Conservation (phyloP, 2,888 invertebrate genomes). For the Galerucella nymphaeae region DNA sequence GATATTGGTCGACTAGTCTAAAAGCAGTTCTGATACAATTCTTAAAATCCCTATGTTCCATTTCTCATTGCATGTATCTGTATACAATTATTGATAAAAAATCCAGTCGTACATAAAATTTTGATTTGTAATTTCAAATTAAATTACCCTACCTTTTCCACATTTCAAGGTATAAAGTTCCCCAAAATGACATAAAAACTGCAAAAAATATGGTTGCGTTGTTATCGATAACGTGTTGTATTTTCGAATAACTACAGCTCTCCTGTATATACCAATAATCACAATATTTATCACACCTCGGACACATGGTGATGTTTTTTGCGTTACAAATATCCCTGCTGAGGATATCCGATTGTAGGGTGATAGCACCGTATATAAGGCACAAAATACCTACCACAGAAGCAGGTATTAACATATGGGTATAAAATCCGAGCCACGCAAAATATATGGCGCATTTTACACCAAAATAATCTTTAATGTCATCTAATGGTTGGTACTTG, state of each 20-base stretch:
- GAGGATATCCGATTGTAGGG: slow-evolving; percentile 64
- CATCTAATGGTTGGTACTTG: slow-evolving; percentile 80
- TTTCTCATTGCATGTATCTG: too few relatives aligned
- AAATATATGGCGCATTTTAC: slow-evolving; percentile 84
- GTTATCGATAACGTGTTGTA: slow-evolving; percentile 87
- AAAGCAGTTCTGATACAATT: too few relatives aligned
- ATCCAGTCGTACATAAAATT: background rate
- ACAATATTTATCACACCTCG: slow-evolving; percentile 81
- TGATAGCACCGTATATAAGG: slow-evolving; percentile 71
- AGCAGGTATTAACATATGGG: slow-evolving; percentile 82
- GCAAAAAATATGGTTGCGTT: slow-evolving; percentile 82
- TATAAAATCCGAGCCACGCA: slow-evolving; percentile 88
- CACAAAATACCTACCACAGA: slow-evolving; percentile 76
- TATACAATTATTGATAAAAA: background rate
- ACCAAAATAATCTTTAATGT: slow-evolving; percentile 82
- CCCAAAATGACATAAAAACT: slow-evolving; percentile 86
- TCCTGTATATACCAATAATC: slow-evolving; percentile 79
- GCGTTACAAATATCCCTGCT: slow-evolving; percentile 71
- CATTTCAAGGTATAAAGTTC: slow-evolving; percentile 81
- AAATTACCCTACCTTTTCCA: slow-evolving; percentile 74
- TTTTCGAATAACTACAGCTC: slow-evolving; percentile 77
- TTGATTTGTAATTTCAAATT: background rate
- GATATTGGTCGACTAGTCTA: too few relatives aligned
- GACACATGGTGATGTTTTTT: slow-evolving; percentile 79
- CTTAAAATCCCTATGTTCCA: too few relatives aligned